A percentile compares a stretch with the other conserved stretches of the same genome.
Evolutionary conservation across 2,113 vertebrate genomes (phyloP).

Genomic region (Catagonus wagneri): DNA sequence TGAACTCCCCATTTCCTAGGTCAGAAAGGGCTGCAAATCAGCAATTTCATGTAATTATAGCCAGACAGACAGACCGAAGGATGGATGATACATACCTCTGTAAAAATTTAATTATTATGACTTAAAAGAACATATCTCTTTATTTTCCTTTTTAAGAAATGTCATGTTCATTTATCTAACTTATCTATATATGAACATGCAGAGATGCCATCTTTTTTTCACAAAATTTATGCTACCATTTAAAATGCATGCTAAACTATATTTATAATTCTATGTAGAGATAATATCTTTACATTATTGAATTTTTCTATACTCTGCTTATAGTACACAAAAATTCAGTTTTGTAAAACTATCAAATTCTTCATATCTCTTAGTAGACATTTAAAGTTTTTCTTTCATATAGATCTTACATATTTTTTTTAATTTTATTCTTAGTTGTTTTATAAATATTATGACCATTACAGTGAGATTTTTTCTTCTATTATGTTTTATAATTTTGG

Average conservation of each 20-base stretch:
- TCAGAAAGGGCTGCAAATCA: slow-evolving; percentile 17
- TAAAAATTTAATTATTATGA: neutral
- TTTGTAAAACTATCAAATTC: neutral
- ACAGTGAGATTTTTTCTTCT: neutral
- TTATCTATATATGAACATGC: neutral
- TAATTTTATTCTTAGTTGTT: neutral
- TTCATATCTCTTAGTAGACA: neutral
- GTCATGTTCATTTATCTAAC: neutral
- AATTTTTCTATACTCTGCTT: neutral
- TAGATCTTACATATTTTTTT: neutral
- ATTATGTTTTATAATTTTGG: slow-evolving; percentile 39
- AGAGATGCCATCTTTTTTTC: neutral
- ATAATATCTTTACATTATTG: neutral
- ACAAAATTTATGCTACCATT: neutral
- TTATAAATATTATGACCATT: neutral
- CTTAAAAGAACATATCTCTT: neutral
- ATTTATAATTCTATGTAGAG: neutral
- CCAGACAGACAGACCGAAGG: neutral
- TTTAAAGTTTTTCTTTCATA: neutral
- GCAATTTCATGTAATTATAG: neutral
- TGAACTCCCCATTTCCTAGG: neutral
- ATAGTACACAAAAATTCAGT: neutral
- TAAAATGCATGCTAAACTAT: neutral
- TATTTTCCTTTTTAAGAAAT: slow-evolving; percentile 25
- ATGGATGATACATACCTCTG: neutral